These are phyloP conservation scores for Noctuana brunneofusca DNA, from an alignment of 2,888 invertebrate genomes.

Conservation along the genomic window DNA sequence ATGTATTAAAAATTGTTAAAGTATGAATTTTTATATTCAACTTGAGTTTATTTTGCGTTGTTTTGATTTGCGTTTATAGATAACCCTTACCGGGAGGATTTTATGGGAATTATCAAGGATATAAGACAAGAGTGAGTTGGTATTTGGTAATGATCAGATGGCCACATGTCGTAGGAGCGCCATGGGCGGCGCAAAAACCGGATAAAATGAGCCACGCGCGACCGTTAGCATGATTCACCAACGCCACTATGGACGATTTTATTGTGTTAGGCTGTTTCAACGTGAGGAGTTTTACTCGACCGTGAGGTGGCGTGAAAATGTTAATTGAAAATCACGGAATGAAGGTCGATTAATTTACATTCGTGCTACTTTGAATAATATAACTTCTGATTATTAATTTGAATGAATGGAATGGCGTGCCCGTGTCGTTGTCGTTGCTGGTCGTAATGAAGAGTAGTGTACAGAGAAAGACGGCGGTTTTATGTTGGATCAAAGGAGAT, in stretches of 20 bases:
- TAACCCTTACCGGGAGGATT: background rate
- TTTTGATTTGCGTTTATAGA: background rate
- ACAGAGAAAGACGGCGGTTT: too few relatives aligned
- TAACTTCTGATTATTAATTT: background rate
- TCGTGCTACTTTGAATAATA: background rate
- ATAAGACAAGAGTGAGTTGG: background rate
- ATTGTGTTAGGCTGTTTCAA: conserved; percentile 6
- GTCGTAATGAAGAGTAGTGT: too few relatives aligned
- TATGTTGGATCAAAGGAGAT: too few relatives aligned
- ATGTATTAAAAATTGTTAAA: too few relatives aligned
- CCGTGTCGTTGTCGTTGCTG: background rate
- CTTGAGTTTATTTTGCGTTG: too few relatives aligned
- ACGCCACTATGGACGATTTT: conserved; percentile 16
- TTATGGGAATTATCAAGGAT: conserved; percentile 1
- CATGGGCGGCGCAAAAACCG: conserved; percentile 21
- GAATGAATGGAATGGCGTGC: background rate
- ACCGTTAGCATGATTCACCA: conserved; percentile 27
- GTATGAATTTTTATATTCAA: too few relatives aligned
- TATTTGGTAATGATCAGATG: background rate
- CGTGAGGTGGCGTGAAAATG: background rate
- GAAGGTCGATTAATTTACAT: too few relatives aligned
- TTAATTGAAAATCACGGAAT: background rate
- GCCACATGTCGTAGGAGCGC: conserved; percentile 25
- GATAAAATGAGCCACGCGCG: conserved; percentile 22
- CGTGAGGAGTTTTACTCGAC: background rate